These are phyloP conservation scores for Marisa cornuarietis DNA, from an alignment of 1,140 invertebrate genomes.

Conservation along the genomic window DNA sequence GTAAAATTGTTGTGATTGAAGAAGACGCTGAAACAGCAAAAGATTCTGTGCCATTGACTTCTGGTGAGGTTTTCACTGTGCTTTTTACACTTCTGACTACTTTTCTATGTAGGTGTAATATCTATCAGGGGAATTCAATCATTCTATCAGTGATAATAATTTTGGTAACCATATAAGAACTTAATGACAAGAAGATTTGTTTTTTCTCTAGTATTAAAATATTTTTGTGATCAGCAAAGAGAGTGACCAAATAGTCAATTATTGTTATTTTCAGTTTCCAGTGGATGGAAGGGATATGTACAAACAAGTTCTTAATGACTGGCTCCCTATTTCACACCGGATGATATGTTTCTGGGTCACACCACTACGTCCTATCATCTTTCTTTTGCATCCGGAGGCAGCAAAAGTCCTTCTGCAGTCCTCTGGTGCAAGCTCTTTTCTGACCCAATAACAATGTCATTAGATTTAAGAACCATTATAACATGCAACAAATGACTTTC, in stretches of 20 bases:
- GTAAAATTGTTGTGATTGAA: too few relatives aligned
- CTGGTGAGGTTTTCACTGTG: too few relatives aligned
- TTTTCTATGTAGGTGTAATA: not conserved
- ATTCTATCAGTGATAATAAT: not conserved
- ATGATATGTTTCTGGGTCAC: conserved; percentile 26
- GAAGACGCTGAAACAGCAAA: too few relatives aligned
- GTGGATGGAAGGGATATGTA: not conserved
- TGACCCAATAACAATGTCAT: not conserved
- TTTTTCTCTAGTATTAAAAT: too few relatives aligned
- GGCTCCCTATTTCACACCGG: conserved; percentile 2
- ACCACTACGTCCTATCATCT: conserved; percentile 15
- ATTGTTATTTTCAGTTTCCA: not conserved
- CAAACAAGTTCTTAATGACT: not conserved
- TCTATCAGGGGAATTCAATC: not conserved
- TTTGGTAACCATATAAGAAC: not conserved
- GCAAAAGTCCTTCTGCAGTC: conserved; percentile 16
- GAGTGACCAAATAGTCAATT: not conserved
- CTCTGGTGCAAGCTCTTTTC: conserved; percentile 11
- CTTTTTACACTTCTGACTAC: too few relatives aligned
- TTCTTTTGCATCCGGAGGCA: conserved; percentile 28
- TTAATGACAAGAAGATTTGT: not conserved
- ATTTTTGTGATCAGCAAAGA: too few relatives aligned
- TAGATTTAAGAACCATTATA: not conserved
- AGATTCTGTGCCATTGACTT: too few relatives aligned
- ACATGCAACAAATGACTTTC: not conserved